Percentiles rank a stretch among this genome's conserved stretches.
phyloP scores from a whole-genome alignment of 2,888 invertebrate species.

The Blera fallax region DNA sequence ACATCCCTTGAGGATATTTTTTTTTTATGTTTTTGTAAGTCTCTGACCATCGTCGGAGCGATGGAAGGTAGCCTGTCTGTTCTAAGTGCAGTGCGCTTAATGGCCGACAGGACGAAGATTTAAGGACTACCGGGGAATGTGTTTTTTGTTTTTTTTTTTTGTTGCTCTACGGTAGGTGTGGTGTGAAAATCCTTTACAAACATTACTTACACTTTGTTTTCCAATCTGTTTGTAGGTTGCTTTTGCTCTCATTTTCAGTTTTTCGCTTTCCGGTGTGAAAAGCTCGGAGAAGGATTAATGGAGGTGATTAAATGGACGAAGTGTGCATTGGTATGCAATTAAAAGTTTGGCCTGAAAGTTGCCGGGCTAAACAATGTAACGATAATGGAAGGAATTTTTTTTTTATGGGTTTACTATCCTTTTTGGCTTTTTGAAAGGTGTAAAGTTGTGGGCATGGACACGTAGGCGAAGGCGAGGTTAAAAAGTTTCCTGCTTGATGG shows the following conservation, averaged over 20 bases:
- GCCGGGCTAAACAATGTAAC: slow-evolving; percentile 47
- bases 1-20: slow-evolving; percentile 33
- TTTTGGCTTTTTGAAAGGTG: slow-evolving; percentile 10
- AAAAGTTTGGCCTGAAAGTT: slow-evolving; percentile 58
- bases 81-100: slow-evolving; percentile 31
- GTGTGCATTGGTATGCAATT: slow-evolving; percentile 67
- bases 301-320: slow-evolving; percentile 55
- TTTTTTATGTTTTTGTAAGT: not conserved
- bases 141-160: not conserved
- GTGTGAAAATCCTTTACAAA: slow-evolving; percentile 55
- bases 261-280: slow-evolving; percentile 10
- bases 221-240: slow-evolving; percentile 49
- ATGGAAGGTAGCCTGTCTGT: slow-evolving; percentile 30
- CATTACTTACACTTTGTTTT: slow-evolving; percentile 43
- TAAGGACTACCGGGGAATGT: slow-evolving; percentile 30
- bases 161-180: not conserved
- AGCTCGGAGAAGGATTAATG: slow-evolving; percentile 41
- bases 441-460: slow-evolving; percentile 12
- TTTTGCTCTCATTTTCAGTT: not conserved
- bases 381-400: slow-evolving; percentile 32
- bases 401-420: not conserved
- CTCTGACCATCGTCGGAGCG: slow-evolving; percentile 11
- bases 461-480: not conserved
- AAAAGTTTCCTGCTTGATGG: slow-evolving; percentile 1
- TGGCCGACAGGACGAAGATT: slow-evolving; percentile 57